A percentile compares a stretch with the other conserved stretches of the same genome.
Evolutionary conservation across 2,888 invertebrate genomes (phyloP).

Genomic region (Cantharis lateralis): DNA sequence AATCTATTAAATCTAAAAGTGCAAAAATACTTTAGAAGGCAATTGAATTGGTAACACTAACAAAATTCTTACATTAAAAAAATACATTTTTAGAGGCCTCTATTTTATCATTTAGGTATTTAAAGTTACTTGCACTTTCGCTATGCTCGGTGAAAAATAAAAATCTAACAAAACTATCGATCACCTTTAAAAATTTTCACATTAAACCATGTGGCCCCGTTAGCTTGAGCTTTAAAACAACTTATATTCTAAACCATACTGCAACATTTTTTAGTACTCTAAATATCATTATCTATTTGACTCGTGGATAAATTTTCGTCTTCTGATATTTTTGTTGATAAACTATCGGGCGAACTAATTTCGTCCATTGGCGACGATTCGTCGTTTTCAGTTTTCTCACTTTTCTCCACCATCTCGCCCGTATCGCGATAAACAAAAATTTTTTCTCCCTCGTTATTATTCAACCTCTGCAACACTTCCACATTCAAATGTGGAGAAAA

Average conservation of each 20-base stretch:
- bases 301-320: conserved; percentile 12
- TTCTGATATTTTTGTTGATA: conserved; percentile 11
- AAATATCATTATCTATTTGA: conserved; percentile 19
- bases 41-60: conserved; percentile 36
- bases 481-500: conserved; percentile 42
- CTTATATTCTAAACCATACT: not conserved
- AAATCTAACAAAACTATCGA: not conserved
- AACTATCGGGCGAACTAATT: conserved; percentile 10
- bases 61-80: conserved; percentile 36
- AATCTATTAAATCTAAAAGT: conserved; percentile 33
- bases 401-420: conserved; percentile 50
- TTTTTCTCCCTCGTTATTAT: conserved; percentile 53
- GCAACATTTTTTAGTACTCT: conserved; percentile 11
- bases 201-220: not conserved
- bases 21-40: conserved; percentile 53
- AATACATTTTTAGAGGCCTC: conserved; percentile 12
- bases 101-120: conserved; percentile 4
- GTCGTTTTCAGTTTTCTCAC: conserved; percentile 33
- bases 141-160: not conserved
- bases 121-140: conserved; percentile 1
- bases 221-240: not conserved
- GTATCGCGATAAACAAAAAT: conserved; percentile 53
- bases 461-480: conserved; percentile 45
- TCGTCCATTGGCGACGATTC: not conserved
- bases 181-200: not conserved